These are phyloP conservation scores for Hypomecis punctinalis DNA, from an alignment of 2,888 invertebrate species.

Conservation along the genomic window DNA sequence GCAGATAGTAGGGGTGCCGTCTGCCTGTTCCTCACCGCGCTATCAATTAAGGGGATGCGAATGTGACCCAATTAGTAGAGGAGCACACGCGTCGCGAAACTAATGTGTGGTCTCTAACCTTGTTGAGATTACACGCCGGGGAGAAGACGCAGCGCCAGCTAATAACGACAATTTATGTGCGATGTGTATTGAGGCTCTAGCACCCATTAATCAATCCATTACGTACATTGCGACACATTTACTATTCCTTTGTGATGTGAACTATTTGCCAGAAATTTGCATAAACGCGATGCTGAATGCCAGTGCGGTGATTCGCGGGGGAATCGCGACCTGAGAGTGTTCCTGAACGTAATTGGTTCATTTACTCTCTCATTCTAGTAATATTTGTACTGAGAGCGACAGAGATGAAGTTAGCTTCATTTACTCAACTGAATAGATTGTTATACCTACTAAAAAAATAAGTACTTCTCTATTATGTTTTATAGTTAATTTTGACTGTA, in stretches of 20 bases:
- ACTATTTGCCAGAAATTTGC: conserved; percentile 21
- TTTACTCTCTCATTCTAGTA: too few species aligned
- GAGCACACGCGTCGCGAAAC: conserved; percentile 65
- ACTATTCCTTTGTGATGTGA: conserved; percentile 26
- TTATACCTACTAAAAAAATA: too few species aligned
- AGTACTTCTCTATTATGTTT: too few species aligned
- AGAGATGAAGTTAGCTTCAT: too few species aligned
- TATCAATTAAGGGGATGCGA: conserved; percentile 67
- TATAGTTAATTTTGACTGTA: too few species aligned
- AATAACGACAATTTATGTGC: conserved; percentile 35
- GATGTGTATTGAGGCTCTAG: conserved; percentile 31
- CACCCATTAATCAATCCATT: conserved; percentile 35
- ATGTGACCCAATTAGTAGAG: conserved; percentile 78
- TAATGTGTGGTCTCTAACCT: conserved; percentile 69
- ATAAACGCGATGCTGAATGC: conserved; percentile 24
- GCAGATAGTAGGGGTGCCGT: conserved; percentile 17
- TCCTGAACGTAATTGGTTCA: too few species aligned
- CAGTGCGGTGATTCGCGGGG: conserved; percentile 7
- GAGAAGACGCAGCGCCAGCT: conserved; percentile 48
- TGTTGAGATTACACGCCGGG: conserved; percentile 68
- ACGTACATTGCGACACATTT: conserved; percentile 30
- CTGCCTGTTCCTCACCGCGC: conserved; percentile 59
- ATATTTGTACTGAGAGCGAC: too few species aligned
- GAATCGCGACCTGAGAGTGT: conserved; percentile 1
- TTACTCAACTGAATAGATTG: too few species aligned